Evolutionary conservation across 1,140 invertebrate genomes (phyloP).

Genomic region (Orchestia grillus): DNA sequence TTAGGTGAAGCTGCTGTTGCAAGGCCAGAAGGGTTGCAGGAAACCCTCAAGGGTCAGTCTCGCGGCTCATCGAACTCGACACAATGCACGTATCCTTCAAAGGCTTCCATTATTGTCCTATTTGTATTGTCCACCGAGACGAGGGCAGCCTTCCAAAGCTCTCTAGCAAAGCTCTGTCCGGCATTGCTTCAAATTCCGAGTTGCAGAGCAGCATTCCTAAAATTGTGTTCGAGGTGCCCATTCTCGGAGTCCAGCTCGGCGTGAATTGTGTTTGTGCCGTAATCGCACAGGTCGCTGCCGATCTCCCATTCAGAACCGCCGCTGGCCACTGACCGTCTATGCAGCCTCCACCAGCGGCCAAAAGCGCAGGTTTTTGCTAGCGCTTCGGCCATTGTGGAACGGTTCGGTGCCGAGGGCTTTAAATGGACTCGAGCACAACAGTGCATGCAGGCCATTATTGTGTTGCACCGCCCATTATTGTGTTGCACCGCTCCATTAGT

Average conservation of each 20-base stretch:
- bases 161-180: not conserved
- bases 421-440: constrained; percentile 22
- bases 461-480: not conserved
- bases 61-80: not conserved
- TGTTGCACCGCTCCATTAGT: not conserved
- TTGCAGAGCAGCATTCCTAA: constrained; percentile 37
- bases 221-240: not conserved
- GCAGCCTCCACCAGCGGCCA: not conserved
- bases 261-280: not conserved
- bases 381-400: not conserved
- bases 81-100: constrained; percentile 21
- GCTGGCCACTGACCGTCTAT: not conserved
- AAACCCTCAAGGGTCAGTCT: not conserved
- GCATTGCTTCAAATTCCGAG: not conserved
- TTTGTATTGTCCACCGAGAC: constrained; percentile 52
- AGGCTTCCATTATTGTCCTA: constrained; percentile 24
- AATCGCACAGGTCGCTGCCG: not conserved
- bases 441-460: not conserved
- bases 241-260: constrained; percentile 5
- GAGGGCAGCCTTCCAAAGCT: not conserved
- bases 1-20: not conserved
- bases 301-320: not conserved
- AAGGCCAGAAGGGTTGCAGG: constrained; percentile 9
- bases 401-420: constrained; percentile 14
- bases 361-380: constrained; percentile 24